Conservation (phyloP, 1,140 invertebrate species). For the Solenopsis fugax region DNA sequence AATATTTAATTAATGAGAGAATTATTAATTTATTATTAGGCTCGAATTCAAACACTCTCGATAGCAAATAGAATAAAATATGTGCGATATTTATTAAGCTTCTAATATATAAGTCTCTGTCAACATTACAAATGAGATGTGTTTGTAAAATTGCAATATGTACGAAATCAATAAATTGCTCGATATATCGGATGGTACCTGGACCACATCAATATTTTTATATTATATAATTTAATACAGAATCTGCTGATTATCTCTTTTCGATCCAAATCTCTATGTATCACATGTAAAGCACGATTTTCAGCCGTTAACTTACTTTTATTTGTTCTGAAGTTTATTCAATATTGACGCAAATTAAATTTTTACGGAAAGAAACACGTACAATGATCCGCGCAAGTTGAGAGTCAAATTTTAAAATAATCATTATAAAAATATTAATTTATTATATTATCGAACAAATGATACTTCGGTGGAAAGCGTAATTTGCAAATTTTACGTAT, state of each 20-base stretch:
- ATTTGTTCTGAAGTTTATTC: neutral
- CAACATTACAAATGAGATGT: neutral
- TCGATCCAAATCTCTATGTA: neutral
- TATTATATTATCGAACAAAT: neutral
- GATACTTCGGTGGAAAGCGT: neutral
- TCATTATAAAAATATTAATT: neutral
- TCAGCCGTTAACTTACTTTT: neutral
- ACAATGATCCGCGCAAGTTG: neutral
- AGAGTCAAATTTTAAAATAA: slow-evolving; percentile 17
- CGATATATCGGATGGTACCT: neutral
- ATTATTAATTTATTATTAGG: slow-evolving; percentile 14
- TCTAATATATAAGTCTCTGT: neutral
- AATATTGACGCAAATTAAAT: neutral
- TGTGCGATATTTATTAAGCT: neutral
- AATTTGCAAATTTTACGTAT: neutral
- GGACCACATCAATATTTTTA: neutral
- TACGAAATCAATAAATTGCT: neutral
- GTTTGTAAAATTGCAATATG: neutral
- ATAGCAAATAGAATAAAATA: neutral
- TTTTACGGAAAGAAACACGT: slow-evolving; percentile 24
- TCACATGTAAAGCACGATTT: neutral
- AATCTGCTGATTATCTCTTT: neutral
- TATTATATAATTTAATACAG: slow-evolving; percentile 5
- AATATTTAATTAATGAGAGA: neutral
- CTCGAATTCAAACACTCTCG: neutral